Base-by-base conservation (phyloP, 2,888 invertebrate genomes). In the Andrena minutula region DNA sequence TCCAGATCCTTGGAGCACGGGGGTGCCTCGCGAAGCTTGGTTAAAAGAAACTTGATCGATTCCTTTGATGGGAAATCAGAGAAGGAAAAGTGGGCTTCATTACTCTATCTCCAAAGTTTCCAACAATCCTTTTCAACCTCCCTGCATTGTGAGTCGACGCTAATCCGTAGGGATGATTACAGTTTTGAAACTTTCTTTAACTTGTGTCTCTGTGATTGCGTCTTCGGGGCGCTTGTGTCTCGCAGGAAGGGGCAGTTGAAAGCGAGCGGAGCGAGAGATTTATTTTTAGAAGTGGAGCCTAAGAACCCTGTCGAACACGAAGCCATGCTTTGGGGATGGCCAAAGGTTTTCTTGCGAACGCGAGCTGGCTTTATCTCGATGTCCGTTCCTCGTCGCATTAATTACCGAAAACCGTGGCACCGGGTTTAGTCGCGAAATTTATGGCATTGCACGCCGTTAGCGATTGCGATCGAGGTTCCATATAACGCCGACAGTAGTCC, bases 391-490 rank as follows among this genome's bases (percentile, higher is more conserved):
- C 12, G 51, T 66, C 60, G 51, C 51, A 73, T 77, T 73, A 77
- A 77, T 77, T 77, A 66, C 58, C 51, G 41, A 35, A 66, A 66
- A 66, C 30, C 65, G 41, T 26, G 66, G 51, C 76, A n/a, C 1
- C n/a, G 20, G 51, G 16, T 16, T 66, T 66, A 66, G 10, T 30
- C 26, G 51, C 3, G 28, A 69, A 60, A 70, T 75, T 79, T 65
- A 76, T 65, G 64, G 58, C 30, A 26, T 51, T 28, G 75, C 63
- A 7, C 16, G 49, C 49, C 58, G 35, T 47, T 56, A 20, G 35
- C 58, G 76, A 79, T 65, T 60, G 58, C 41, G 51, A 76, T 79
- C 79, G 23, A 41, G 51, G 64, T 65, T 61, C 23, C 51, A 30
- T 71, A 72, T 61, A 76, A 71, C 12, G 32, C 16, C 20, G 23